Conservation (phyloP, 2,888 invertebrate genomes). For the Sceliomorpha sp. region DNA sequence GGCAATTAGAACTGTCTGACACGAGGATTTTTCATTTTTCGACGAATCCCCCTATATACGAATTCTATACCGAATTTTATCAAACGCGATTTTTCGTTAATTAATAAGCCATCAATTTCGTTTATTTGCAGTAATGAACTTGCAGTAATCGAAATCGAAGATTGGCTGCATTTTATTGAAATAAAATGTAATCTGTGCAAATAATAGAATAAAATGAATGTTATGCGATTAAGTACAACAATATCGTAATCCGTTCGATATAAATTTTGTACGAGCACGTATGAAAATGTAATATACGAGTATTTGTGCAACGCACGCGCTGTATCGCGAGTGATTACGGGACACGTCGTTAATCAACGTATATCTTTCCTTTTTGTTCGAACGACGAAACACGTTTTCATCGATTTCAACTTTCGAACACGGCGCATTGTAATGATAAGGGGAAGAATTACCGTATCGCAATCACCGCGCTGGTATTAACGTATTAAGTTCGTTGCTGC, state of each 20-base stretch:
- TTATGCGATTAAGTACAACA: too few relatives aligned
- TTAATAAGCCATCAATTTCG: too few relatives aligned
- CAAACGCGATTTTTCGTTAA: too few relatives aligned
- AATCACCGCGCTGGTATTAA: constrained; percentile 28
- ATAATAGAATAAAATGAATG: too few relatives aligned
- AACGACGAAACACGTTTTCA: constrained; percentile 42
- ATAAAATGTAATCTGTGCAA: too few relatives aligned
- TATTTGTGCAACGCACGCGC: constrained; percentile 25
- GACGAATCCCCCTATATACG: too few relatives aligned
- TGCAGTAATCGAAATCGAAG: too few relatives aligned
- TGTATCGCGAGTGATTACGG: constrained; percentile 30
- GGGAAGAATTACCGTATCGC: constrained; percentile 23
- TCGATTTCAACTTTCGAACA: constrained; percentile 46
- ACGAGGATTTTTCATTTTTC: too few relatives aligned
- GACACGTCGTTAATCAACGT: constrained; percentile 50
- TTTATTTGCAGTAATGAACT: too few relatives aligned
- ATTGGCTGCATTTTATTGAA: too few relatives aligned
- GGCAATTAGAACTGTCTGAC: too few relatives aligned
- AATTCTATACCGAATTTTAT: too few relatives aligned
- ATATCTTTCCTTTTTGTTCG: constrained; percentile 27
- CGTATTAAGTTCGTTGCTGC: constrained; percentile 32
- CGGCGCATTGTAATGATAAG: constrained; percentile 30
- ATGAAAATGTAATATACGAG: constrained; percentile 9
- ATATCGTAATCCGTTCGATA: constrained; percentile 4
- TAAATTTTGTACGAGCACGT: constrained; percentile 27